Evolutionary conservation across 2,888 invertebrate species (phyloP).

Genomic region (Cyrtodaria siliqua): DNA sequence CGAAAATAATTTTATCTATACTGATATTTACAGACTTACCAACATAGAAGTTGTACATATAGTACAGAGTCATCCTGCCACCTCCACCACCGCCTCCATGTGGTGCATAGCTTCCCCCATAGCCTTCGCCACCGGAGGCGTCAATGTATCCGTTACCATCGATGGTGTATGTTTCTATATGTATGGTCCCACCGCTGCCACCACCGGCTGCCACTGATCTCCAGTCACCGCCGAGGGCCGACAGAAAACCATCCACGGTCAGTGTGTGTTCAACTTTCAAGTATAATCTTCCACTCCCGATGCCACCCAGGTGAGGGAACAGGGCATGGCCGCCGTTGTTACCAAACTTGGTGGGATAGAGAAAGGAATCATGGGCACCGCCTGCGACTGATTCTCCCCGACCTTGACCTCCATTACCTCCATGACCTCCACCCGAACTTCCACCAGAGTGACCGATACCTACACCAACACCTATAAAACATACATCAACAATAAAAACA

Average conservation of each 20-base stretch:
- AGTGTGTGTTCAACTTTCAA: slow-evolving; percentile 69
- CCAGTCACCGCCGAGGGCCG: slow-evolving; percentile 68
- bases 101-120: slow-evolving; percentile 46
- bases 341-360: slow-evolving; percentile 70
- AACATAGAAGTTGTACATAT: slow-evolving; percentile 73
- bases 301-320: slow-evolving; percentile 73
- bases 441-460: slow-evolving; percentile 65
- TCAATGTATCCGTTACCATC: slow-evolving; percentile 74
- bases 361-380: slow-evolving; percentile 70
- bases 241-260: slow-evolving; percentile 71
- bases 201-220: slow-evolving; percentile 73
- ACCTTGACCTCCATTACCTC: slow-evolving; percentile 77
- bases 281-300: slow-evolving; percentile 71
- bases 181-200: slow-evolving; percentile 76
- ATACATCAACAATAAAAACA: too few species aligned
- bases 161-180: slow-evolving; percentile 68
- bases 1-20: too few species aligned
- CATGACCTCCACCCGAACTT: slow-evolving; percentile 77
- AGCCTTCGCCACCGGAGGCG: slow-evolving; percentile 72
- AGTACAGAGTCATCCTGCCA: slow-evolving; percentile 74
- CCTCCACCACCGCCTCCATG: slow-evolving; percentile 77
- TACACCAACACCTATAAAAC: slow-evolving; percentile 28
- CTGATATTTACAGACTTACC: too few species aligned
- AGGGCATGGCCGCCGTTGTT: slow-evolving; percentile 74
- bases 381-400: slow-evolving; percentile 61